A percentile compares a stretch with the other conserved stretches of the same genome.
Conservation (phyloP, 2,797 vertebrate species). For the Xenentodon cancila region DNA sequence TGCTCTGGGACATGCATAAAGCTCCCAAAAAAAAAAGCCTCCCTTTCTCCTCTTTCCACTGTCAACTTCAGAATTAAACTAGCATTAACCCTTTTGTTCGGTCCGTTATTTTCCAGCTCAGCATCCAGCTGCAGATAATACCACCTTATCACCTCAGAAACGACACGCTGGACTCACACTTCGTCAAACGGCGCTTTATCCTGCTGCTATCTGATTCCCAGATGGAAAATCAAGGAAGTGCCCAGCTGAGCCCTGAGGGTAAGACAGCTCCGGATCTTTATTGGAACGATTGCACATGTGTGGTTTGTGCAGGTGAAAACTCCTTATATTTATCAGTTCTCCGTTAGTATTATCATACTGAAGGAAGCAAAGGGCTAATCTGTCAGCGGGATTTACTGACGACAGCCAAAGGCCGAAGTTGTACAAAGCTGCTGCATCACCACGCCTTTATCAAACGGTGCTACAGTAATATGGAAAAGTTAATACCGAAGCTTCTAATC, state of each 20-base stretch:
- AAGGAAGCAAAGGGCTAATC: constrained; percentile 46
- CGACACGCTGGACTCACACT: constrained; percentile 73
- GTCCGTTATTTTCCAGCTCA: constrained; percentile 68
- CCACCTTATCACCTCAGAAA: constrained; percentile 76
- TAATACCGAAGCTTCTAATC: no score
- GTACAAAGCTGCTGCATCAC: neutral
- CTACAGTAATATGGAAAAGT: no score
- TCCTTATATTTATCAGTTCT: constrained; percentile 55
- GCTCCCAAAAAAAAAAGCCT: no score
- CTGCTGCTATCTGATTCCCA: constrained; percentile 73
- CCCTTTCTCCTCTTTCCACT: constrained; percentile 16
- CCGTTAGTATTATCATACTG: constrained; percentile 53
- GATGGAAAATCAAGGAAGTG: constrained; percentile 66
- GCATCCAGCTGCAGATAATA: constrained; percentile 73
- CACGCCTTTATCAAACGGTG: no score
- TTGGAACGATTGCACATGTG: constrained; percentile 29
- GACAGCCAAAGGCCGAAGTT: constrained; percentile 23
- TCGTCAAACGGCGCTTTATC: constrained; percentile 66
- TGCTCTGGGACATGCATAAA: neutral
- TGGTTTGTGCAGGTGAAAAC: constrained; percentile 28
- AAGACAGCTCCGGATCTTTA: constrained; percentile 51
- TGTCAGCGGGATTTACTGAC: constrained; percentile 33
- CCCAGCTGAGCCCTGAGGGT: constrained; percentile 61
- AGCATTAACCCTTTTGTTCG: constrained; percentile 56
- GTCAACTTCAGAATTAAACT: constrained; percentile 60